phyloP scores from a whole-genome alignment of 2,888 invertebrate genomes.

The Erannis defoliaria region DNA sequence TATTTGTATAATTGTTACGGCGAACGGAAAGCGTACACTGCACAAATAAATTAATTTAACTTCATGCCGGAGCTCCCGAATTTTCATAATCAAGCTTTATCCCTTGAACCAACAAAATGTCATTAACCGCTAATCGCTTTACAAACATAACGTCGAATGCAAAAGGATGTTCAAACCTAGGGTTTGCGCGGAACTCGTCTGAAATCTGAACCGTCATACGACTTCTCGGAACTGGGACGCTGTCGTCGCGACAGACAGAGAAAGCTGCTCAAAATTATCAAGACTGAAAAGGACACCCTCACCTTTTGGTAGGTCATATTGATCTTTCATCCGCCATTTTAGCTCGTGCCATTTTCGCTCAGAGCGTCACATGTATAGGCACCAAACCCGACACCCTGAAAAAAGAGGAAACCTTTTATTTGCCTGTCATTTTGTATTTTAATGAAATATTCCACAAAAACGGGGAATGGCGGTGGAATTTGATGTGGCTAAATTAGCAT shows the following conservation, averaged over 20 bases:
- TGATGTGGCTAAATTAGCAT: conserved; percentile 74
- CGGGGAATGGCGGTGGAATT: conserved; percentile 63
- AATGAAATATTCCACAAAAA: conserved; percentile 79
- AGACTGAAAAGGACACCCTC: conserved; percentile 63
- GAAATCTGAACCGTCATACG: conserved; percentile 70
- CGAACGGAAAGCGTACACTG: conserved; percentile 49
- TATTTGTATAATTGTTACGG: conserved; percentile 30
- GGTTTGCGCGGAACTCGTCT: conserved; percentile 63
- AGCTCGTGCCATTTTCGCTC: conserved; percentile 81
- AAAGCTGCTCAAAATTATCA: conserved; percentile 47
- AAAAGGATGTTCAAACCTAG: conserved; percentile 60
- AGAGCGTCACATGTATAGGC: conserved; percentile 77
- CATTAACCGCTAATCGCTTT: conserved; percentile 74
- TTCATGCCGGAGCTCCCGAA: conserved; percentile 62
- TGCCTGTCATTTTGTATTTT: conserved; percentile 79
- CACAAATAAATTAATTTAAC: conserved; percentile 60
- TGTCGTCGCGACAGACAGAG: conserved; percentile 68
- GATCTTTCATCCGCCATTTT: conserved; percentile 87
- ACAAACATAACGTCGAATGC: conserved; percentile 65
- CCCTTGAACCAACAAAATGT: conserved; percentile 65
- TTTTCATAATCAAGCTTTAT: conserved; percentile 77
- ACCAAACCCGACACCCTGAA: conserved; percentile 63
- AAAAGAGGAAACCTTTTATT: conserved; percentile 77
- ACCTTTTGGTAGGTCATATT: conserved; percentile 85
- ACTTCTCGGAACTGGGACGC: conserved; percentile 76